Conservation (phyloP, 1,140 invertebrate species). For the Heliconius melpomene region DNA sequence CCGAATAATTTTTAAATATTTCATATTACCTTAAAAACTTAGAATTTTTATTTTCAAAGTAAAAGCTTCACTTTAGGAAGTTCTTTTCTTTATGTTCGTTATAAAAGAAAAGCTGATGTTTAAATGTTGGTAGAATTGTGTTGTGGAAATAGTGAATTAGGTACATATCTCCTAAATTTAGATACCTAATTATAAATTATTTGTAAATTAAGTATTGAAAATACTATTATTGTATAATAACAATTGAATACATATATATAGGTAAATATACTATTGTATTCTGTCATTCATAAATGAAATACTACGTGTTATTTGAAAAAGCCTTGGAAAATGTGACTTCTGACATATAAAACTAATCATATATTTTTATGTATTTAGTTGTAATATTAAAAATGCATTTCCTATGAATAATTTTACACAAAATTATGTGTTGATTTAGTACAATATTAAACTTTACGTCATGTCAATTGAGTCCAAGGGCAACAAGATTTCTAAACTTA, state of each 20-base stretch:
- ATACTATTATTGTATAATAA: no score
- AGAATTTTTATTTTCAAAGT: no score
- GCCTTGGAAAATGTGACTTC: neutral
- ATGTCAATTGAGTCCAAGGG: constrained; percentile 28
- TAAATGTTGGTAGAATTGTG: no score
- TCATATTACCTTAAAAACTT: no score
- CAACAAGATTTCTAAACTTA: constrained; percentile 16
- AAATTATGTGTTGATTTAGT: constrained; percentile 12
- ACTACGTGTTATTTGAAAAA: constrained; percentile 8
- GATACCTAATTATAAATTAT: no score
- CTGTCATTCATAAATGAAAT: neutral
- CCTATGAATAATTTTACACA: constrained; percentile 36
- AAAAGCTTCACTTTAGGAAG: no score
- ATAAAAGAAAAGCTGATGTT: no score
- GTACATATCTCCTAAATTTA: no score
- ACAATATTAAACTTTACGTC: constrained; percentile 1
- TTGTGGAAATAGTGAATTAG: no score
- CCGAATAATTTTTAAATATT: no score
- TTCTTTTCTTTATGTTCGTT: no score
- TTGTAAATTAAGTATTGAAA: no score
- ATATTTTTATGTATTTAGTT: neutral
- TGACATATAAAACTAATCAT: neutral
- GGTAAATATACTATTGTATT: neutral
- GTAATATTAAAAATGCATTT: constrained; percentile 31
- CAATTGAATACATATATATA: neutral